Evolutionary conservation across 2,888 invertebrate genomes (phyloP), one percentile per base, ranked within the genome.

Genomic region (Scaptomyza parva): DNA sequence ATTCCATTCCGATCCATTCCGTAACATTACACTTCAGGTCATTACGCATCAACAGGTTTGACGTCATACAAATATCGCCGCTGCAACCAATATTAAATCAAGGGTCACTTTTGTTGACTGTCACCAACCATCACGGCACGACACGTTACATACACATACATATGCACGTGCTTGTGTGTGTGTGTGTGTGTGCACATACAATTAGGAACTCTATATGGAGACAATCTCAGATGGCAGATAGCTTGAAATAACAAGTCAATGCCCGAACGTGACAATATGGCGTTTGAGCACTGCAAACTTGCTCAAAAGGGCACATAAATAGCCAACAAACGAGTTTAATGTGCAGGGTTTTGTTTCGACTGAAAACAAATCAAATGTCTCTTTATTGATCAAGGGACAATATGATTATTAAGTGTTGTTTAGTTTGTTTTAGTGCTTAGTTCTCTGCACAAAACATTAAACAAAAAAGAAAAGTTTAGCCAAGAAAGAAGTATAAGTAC

Each of bases 31-130:
- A 37, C 28, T 70, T 45, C n/a, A 68, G 58, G 50, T 39, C 22
- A 64, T 51, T 62, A 50, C 54, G 53, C 61, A 45, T 58, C 80
- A 79, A 86, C 84, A 80, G 77, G 69, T 84, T 74, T 61, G 64
- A 45, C 51, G 57, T 53, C 71, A 68, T 69, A 44, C 58, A 69
- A 67, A 57, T 67, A 2, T 35, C 35, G 63, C 14, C 55, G 63
- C 39, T 67, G 69, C 81, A 62, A 33, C 37, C 47, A 53, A 60
- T 58, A 63, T 67, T 44, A 80, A 70, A 61, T 52, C 57, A 52
- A 58, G 51, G 60, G 44, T 63, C 69, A 64, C 28, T 52, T 39
- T 45, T 54, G 59, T 37, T 53, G 39, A 22, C 58, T 39, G 26
- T 3, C 24, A 20, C 35, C 54, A 24, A n/a, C 18, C 43, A 43